phyloP scores from a whole-genome alignment of 2,888 invertebrate genomes.

The Rhorus exstirpatorius region DNA sequence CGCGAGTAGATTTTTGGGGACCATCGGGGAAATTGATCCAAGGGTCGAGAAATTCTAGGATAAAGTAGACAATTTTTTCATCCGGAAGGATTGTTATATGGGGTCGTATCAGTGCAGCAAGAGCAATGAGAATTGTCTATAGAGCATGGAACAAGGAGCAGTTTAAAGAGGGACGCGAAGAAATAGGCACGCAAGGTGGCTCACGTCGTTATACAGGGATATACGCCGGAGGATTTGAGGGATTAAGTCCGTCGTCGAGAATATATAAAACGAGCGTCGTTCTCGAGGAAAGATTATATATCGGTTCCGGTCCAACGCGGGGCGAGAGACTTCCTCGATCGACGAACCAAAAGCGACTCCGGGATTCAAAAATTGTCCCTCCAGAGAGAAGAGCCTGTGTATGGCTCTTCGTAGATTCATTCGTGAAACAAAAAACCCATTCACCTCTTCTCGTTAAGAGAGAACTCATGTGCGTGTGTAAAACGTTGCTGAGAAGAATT shows the following conservation, averaged over 20 bases:
- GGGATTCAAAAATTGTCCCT: not conserved
- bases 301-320: conserved; percentile 77
- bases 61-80: no score
- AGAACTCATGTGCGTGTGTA: conserved; percentile 16
- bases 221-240: conserved; percentile 75
- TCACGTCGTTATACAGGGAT: conserved; percentile 74
- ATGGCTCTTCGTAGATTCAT: no score
- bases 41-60: no score
- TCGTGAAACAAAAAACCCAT: conserved; percentile 59
- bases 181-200: conserved; percentile 77
- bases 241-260: conserved; percentile 78
- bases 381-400: no score
- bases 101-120: no score
- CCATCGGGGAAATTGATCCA: no score
- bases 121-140: not conserved
- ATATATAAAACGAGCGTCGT: conserved; percentile 77
- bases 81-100: no score
- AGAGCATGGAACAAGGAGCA: not conserved
- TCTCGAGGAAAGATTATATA: conserved; percentile 77
- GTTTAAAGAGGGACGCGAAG: not conserved
- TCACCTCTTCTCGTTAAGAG: conserved; percentile 55
- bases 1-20: no score
- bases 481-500: conserved; percentile 47
- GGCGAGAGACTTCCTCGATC: conserved; percentile 50
- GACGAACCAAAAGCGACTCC: conserved; percentile 30